Percentiles rank a stretch among this genome's conserved stretches.
phyloP scores from a whole-genome alignment of 64 coral and sea anemone genomes.

The Astreopora myriophthalma region DNA sequence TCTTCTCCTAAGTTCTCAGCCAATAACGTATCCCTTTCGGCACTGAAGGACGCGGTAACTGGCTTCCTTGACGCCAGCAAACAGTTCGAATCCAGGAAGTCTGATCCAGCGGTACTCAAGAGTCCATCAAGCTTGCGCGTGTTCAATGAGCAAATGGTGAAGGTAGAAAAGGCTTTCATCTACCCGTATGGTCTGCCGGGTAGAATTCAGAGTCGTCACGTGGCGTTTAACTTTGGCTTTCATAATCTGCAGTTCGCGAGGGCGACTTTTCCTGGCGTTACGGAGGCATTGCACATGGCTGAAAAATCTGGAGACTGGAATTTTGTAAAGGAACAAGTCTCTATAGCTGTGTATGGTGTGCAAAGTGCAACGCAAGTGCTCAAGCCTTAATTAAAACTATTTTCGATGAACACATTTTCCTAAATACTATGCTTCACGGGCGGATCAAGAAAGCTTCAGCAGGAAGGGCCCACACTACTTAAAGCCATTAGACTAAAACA shows the following conservation, averaged over 20 bases:
- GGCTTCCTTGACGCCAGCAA: slow-evolving; percentile 45
- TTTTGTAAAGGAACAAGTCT: slow-evolving; percentile 61
- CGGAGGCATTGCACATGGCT: slow-evolving; percentile 61
- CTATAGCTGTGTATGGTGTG: slow-evolving; percentile 73
- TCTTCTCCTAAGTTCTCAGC: slow-evolving; percentile 31
- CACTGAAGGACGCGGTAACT: slow-evolving; percentile 51
- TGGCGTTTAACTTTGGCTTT: slow-evolving; percentile 87
- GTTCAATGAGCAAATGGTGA: slow-evolving; percentile 83
- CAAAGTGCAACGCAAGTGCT: slow-evolving; percentile 63
- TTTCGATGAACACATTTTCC: too few relatives aligned
- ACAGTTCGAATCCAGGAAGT: slow-evolving; percentile 61
- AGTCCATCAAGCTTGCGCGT: slow-evolving; percentile 37
- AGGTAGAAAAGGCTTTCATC: slow-evolving; percentile 83
- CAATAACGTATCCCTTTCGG: slow-evolving; percentile 39
- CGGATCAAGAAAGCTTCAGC: too few relatives aligned
- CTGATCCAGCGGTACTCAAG: background rate
- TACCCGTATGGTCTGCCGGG: slow-evolving; percentile 76
- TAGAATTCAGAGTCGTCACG: slow-evolving; percentile 72
- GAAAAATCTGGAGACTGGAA: slow-evolving; percentile 66
- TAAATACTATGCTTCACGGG: too few relatives aligned
- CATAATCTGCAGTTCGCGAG: slow-evolving; percentile 35
- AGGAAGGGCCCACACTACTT: too few relatives aligned
- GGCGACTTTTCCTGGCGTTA: slow-evolving; percentile 81
- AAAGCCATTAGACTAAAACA: too few relatives aligned
- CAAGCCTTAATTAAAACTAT: background rate